These are phyloP conservation scores for Sphaerophoria taeniata DNA, from an alignment of 2,888 invertebrate species.

Conservation along the genomic window DNA sequence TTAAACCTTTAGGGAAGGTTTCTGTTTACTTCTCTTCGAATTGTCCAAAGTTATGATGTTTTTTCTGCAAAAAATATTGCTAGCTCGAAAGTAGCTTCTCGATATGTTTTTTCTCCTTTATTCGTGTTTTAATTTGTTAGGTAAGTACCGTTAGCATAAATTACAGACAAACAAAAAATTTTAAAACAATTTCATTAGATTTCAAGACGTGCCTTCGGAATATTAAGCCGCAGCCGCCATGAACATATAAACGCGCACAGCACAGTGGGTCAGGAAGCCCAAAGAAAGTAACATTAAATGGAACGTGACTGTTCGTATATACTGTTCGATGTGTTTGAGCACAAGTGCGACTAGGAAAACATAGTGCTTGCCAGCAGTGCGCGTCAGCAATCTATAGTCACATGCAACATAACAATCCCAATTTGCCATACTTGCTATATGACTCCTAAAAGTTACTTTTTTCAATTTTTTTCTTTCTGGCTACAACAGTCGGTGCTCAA, in stretches of 20 bases:
- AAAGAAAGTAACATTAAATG: slow-evolving; percentile 72
- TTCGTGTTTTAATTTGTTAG: slow-evolving; percentile 45
- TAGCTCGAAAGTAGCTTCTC: slow-evolving; percentile 40
- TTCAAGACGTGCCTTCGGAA: slow-evolving; percentile 67
- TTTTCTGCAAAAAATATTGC: neutral
- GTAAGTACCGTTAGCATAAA: slow-evolving; percentile 68
- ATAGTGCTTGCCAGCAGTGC: slow-evolving; percentile 18
- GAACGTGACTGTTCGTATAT: slow-evolving; percentile 57
- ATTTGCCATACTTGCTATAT: slow-evolving; percentile 3
- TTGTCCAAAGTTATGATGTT: too few species aligned
- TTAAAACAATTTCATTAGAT: slow-evolving; percentile 60
- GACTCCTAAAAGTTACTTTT: neutral
- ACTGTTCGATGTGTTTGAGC: slow-evolving; percentile 16
- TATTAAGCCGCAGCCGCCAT: slow-evolving; percentile 64
- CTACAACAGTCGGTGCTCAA: neutral
- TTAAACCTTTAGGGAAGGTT: too few species aligned
- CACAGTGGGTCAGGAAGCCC: slow-evolving; percentile 73
- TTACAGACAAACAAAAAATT: slow-evolving; percentile 32
- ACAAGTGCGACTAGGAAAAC: slow-evolving; percentile 12
- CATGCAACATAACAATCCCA: slow-evolving; percentile 36
- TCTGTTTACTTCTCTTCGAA: too few species aligned
- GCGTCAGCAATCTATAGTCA: slow-evolving; percentile 5
- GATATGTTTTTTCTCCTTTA: slow-evolving; percentile 49
- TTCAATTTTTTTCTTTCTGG: neutral
- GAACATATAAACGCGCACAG: slow-evolving; percentile 55